Evolutionary conservation across 1,140 invertebrate species (phyloP).

Genomic region (Planococcus citri): DNA sequence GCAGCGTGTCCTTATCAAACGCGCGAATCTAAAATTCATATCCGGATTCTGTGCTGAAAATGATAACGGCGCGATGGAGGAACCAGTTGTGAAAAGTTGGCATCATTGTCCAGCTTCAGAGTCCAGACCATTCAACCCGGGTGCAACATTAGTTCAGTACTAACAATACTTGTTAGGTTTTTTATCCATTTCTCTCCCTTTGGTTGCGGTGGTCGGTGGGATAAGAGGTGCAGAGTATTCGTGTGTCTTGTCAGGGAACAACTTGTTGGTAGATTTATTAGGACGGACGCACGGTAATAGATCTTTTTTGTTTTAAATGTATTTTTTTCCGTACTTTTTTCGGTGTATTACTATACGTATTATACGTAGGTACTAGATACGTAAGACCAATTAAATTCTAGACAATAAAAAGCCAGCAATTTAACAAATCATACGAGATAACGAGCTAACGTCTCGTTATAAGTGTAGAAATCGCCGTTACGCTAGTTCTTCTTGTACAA

Average conservation of each 20-base stretch:
- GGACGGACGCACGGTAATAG: background rate
- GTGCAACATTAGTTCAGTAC: background rate
- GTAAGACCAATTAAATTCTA: background rate
- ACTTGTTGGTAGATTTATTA: background rate
- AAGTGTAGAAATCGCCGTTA: too few species aligned
- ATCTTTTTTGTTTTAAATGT: background rate
- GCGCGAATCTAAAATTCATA: background rate
- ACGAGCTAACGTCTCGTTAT: too few species aligned
- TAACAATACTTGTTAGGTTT: too few species aligned
- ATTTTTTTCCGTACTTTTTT: background rate
- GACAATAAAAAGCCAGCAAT: background rate
- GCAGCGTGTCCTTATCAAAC: background rate
- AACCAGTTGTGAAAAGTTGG: background rate
- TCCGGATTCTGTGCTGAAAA: background rate
- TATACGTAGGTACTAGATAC: too few species aligned
- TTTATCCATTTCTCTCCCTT: too few species aligned
- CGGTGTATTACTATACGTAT: background rate
- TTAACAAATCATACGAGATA: background rate
- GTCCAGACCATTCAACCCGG: background rate
- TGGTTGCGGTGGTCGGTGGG: too few species aligned
- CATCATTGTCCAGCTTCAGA: too few species aligned
- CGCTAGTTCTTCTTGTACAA: too few species aligned
- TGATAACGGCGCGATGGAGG: background rate
- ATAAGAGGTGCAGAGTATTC: too few species aligned
- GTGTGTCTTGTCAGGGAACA: background rate